A percentile compares a stretch with the other conserved stretches of the same genome.
Conservation (phyloP, 2,113 vertebrate species). For the Falcunculus frontatus region DNA sequence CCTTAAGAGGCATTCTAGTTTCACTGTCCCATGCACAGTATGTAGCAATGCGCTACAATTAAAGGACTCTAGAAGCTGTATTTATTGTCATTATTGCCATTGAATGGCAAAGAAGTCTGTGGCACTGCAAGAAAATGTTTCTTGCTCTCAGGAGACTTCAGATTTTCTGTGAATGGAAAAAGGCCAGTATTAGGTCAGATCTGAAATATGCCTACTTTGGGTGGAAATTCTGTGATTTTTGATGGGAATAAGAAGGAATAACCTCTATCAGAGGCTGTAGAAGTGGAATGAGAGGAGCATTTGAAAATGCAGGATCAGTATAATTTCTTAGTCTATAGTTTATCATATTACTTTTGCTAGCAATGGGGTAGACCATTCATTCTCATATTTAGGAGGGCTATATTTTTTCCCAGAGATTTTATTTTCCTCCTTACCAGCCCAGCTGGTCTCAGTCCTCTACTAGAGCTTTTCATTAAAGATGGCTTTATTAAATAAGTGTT, state of each 20-base stretch:
- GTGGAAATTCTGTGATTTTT: not conserved
- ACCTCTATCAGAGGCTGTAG: not conserved
- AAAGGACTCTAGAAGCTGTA: not conserved
- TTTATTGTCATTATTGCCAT: not conserved
- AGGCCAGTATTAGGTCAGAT: not conserved
- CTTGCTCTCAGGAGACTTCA: not conserved
- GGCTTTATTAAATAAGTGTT: not conserved
- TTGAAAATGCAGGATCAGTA: not conserved
- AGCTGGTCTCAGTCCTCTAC: not conserved
- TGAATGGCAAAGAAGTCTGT: not conserved
- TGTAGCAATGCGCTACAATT: not conserved
- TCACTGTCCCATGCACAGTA: not conserved
- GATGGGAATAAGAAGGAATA: not conserved
- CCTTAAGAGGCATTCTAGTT: not conserved
- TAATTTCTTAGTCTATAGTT: not conserved
- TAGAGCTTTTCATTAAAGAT: not conserved
- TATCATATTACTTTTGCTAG: not conserved
- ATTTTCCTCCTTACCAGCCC: not conserved
- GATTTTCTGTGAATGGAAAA: not conserved
- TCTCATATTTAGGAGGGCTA: not conserved
- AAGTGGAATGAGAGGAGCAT: not conserved
- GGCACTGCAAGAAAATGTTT: not conserved
- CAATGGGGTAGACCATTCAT: not conserved
- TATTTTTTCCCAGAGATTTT: not conserved
- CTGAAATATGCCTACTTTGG: not conserved